These are phyloP conservation scores for Microcebus griseorufus DNA, from an alignment of 2,113 vertebrate genomes.

Conservation along the genomic window DNA sequence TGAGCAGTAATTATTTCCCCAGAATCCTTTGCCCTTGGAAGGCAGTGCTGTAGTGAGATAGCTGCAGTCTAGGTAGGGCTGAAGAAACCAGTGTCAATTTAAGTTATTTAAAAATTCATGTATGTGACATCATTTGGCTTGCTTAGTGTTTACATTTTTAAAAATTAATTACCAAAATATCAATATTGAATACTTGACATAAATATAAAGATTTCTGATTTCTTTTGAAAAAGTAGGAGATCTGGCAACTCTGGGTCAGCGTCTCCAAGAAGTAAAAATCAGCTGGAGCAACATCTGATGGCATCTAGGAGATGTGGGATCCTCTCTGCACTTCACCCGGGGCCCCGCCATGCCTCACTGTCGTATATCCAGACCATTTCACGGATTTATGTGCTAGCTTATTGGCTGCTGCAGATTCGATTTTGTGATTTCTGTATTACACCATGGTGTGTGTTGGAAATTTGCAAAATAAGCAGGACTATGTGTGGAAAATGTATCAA, in stretches of 20 bases:
- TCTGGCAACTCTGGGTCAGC: not conserved
- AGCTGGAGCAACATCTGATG: not conserved
- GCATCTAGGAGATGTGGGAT: not conserved
- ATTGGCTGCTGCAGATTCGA: not conserved
- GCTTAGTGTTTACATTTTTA: not conserved
- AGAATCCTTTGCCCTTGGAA: not conserved
- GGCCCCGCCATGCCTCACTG: not conserved
- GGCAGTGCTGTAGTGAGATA: not conserved
- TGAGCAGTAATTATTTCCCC: not conserved
- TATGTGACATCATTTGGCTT: not conserved
- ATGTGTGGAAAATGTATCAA: not conserved
- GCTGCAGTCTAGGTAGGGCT: not conserved
- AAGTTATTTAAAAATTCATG: not conserved
- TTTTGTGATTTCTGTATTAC: slow-evolving; percentile 1
- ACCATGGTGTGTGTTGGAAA: not conserved
- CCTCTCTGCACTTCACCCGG: not conserved
- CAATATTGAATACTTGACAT: not conserved
- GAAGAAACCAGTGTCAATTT: not conserved
- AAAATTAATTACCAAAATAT: slow-evolving; percentile 7
- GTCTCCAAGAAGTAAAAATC: not conserved
- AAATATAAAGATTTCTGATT: not conserved
- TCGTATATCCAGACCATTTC: not conserved
- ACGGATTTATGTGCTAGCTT: not conserved
- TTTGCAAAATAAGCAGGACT: not conserved
- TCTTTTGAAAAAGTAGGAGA: not conserved